phyloP scores from a whole-genome alignment of 2,113 vertebrate species.

The Gambusia affinis region DNA sequence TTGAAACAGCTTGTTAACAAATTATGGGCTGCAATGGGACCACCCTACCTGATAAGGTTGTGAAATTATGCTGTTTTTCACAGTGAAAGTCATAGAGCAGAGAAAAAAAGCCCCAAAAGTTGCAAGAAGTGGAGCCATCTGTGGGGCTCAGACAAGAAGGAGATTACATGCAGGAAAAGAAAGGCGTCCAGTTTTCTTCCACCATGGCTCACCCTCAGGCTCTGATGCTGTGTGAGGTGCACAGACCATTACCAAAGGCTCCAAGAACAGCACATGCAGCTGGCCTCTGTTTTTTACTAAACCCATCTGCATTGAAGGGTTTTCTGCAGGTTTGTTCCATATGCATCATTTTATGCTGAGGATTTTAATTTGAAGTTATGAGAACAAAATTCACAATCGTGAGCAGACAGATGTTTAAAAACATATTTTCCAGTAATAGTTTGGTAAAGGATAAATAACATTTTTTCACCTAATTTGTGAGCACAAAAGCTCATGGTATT shows the following conservation, averaged over 20 bases:
- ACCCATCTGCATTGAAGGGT: constrained; percentile 39
- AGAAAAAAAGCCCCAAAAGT: not conserved
- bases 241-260: constrained; percentile 13
- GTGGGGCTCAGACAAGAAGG: constrained; percentile 1
- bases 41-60: constrained; percentile 30
- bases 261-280: constrained; percentile 28
- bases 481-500: not conserved
- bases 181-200: not conserved
- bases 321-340: constrained; percentile 8
- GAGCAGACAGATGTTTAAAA: not conserved
- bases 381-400: not conserved
- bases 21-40: constrained; percentile 35
- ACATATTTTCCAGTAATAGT: not conserved
- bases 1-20: constrained; percentile 44
- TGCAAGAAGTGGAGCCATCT: constrained; percentile 14
- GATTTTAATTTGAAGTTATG: constrained; percentile 2
- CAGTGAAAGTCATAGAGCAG: not conserved
- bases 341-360: not conserved
- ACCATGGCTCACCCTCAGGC: not conserved
- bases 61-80: constrained; percentile 23
- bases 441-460: not conserved
- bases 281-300: constrained; percentile 31
- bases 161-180: not conserved
- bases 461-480: not conserved
- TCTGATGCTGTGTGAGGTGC: not conserved